Evolutionary conservation across 2,888 invertebrate genomes (phyloP).

Genomic region (Drosophila recens): DNA sequence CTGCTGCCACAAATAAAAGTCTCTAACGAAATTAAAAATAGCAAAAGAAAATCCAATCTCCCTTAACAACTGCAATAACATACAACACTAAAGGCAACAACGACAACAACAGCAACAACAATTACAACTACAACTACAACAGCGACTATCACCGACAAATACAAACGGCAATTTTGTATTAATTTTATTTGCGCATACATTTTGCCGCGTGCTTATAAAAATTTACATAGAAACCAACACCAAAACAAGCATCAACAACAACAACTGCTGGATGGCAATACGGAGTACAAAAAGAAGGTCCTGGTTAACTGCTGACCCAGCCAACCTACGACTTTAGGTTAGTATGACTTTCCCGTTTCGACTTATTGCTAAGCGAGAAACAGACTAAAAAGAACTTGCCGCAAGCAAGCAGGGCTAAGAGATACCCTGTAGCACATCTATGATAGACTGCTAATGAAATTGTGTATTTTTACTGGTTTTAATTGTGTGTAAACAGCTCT

Average conservation of each 20-base stretch:
- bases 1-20: constrained; percentile 40
- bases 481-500: too few species aligned
- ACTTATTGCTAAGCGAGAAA: constrained; percentile 44
- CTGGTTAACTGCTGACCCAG: constrained; percentile 78
- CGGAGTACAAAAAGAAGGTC: constrained; percentile 52
- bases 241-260: constrained; percentile 42
- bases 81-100: constrained; percentile 49
- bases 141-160: constrained; percentile 50
- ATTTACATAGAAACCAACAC: constrained; percentile 78
- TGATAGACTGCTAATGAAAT: neutral
- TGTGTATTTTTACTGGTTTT: too few species aligned
- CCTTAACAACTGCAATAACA: constrained; percentile 49
- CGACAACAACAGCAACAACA: constrained; percentile 15
- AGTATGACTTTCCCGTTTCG: constrained; percentile 63
- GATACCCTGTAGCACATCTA: constrained; percentile 24
- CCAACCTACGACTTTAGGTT: constrained; percentile 75
- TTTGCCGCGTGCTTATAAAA: constrained; percentile 71
- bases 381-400: neutral
- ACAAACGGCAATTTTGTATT: constrained; percentile 69
- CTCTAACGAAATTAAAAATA: constrained; percentile 13
- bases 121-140: constrained; percentile 34
- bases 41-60: constrained; percentile 23
- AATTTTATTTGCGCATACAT: constrained; percentile 76
- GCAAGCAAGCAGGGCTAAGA: neutral
- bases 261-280: constrained; percentile 56